Evolutionary conservation across 1,140 invertebrate genomes (phyloP), one percentile per base, ranked within the genome.

Genomic region (Asobara japonica): DNA sequence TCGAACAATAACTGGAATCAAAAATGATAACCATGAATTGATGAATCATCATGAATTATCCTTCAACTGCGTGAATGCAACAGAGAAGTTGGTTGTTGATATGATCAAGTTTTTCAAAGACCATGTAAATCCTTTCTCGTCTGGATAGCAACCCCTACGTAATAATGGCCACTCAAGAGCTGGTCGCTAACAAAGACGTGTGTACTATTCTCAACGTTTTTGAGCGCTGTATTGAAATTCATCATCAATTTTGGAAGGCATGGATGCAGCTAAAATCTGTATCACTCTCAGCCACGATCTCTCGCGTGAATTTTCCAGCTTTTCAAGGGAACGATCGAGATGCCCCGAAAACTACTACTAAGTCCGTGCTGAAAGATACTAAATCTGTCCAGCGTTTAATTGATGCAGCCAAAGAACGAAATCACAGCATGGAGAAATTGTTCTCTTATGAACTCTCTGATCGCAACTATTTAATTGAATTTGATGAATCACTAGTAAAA

Each of bases 1-100:
- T 13, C 29, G 65, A 13, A 11, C 51, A 1, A 70, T 70, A 1
- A 70, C 72, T 13, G 1, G 10, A n/a, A 30, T 56, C 13, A 13
- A 38, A n/a, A 30, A 70, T 69, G 69, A 45, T 29, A 71, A 65
- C 48, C 45, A 64, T 31, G 69, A 74, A 30, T 30, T 70, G 30
- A n/a, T 31, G 25, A 29, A 8, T 7, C 38, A 67, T 67, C 22
- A 60, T 36, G 56, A 41, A 25, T 11, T 36, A 3, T 36, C 69
- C 5, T 7, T 2, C 27, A 45, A 48, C 16, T 30, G 8, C 3
- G 60, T 60, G 0, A 45, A 67, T 48, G 0, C 48, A 67, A 2
- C 31, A 13, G 62, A 72, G 30, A 45, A 16, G 31, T 11, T 68
- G 4, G 72, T 66, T 7, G 8, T 20, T 16, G 31, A 69, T n/a